A percentile compares a stretch with the other conserved stretches of the same genome.
Evolutionary conservation across 2,888 invertebrate species (phyloP).

Genomic region (Drosophila borborema): DNA sequence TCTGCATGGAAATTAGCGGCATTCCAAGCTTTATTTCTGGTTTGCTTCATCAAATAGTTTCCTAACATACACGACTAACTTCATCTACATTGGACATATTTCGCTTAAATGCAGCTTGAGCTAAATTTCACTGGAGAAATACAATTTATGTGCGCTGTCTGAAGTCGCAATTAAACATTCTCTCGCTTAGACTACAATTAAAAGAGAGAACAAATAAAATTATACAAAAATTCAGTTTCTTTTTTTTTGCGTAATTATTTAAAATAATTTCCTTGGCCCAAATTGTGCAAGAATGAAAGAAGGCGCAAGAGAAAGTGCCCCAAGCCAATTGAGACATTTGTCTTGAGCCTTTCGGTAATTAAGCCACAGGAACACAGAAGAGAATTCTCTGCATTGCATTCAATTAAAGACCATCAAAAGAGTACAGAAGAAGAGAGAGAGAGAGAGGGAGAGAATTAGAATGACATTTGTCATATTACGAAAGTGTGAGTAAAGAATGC

Average conservation of each 20-base stretch:
- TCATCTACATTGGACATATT: background rate
- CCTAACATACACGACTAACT: too few relatives aligned
- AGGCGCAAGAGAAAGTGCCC: constrained; percentile 62
- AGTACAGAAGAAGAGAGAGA: background rate
- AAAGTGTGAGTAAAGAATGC: background rate
- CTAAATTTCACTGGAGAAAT: background rate
- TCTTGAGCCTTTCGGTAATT: constrained; percentile 46
- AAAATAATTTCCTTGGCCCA: constrained; percentile 69
- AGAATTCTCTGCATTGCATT: background rate
- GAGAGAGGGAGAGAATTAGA: constrained; percentile 1
- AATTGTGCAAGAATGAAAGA: constrained; percentile 30
- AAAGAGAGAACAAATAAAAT: constrained; percentile 25
- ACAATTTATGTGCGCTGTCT: background rate
- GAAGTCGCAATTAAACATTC: constrained; percentile 42
- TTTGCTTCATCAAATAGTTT: background rate
- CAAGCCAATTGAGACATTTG: constrained; percentile 71
- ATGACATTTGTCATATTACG: background rate
- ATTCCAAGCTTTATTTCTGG: background rate
- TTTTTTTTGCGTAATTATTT: constrained; percentile 68
- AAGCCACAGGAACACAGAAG: constrained; percentile 16
- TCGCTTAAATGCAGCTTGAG: background rate
- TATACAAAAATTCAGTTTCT: background rate
- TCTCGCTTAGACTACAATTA: constrained; percentile 62
- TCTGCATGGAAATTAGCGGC: background rate
- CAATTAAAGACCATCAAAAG: background rate